phyloP scores from a whole-genome alignment of 2,888 invertebrate species.

The Vannuccia rotundouncinata region DNA sequence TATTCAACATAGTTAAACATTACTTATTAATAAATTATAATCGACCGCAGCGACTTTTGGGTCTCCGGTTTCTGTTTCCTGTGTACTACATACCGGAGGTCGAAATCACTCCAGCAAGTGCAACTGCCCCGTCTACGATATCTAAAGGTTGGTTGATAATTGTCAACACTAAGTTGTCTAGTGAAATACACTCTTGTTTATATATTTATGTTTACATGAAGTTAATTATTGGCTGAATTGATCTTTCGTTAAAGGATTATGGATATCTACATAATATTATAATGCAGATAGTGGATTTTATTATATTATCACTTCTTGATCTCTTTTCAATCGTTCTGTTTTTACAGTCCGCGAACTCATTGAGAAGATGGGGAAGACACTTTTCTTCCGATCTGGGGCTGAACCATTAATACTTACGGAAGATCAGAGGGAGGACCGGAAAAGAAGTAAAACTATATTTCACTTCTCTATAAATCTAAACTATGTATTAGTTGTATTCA shows the following conservation, averaged over 20 bases:
- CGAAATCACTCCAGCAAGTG: slow-evolving; percentile 49
- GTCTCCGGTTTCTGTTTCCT: slow-evolving; percentile 58
- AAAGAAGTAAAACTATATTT: too few species aligned
- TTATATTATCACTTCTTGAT: too few species aligned
- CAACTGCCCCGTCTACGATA: slow-evolving; percentile 51
- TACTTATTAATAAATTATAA: too few species aligned
- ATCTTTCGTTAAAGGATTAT: too few species aligned
- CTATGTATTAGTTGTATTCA: too few species aligned
- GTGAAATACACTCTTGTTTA: neutral
- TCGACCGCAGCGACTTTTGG: slow-evolving; percentile 56
- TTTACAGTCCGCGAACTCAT: slow-evolving; percentile 53
- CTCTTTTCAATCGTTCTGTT: too few species aligned
- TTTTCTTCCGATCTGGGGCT: slow-evolving; percentile 57
- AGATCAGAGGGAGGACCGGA: slow-evolving; percentile 56
- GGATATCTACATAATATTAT: too few species aligned
- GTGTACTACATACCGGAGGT: slow-evolving; percentile 58
- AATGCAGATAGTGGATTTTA: too few species aligned
- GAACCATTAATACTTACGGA: slow-evolving; percentile 57
- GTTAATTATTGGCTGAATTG: neutral
- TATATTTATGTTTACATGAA: slow-evolving; percentile 40
- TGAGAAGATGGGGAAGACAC: slow-evolving; percentile 57
- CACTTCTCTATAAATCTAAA: too few species aligned
- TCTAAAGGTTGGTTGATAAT: slow-evolving; percentile 42
- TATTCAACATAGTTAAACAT: too few species aligned
- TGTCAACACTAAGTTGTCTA: neutral